A percentile compares a stretch with the other conserved stretches of the same genome.
Conservation (phyloP, 2,113 vertebrate species). For the Cathartes aura region DNA sequence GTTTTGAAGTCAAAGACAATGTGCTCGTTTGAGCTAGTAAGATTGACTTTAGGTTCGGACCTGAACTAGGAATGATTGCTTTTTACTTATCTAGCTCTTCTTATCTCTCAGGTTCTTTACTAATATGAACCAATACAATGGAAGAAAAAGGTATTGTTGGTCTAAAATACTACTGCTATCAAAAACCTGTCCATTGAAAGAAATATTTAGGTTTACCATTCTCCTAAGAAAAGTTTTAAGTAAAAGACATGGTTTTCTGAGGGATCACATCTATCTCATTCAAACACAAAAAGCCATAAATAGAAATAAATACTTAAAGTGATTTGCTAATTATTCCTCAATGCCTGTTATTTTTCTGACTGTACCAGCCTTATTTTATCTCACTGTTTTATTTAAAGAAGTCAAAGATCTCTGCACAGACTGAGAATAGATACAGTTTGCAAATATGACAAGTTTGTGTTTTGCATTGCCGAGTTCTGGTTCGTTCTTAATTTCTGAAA, state of each 20-base stretch:
- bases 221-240: neutral
- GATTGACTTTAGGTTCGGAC: neutral
- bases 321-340: neutral
- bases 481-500: neutral
- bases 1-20: neutral
- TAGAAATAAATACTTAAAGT: neutral
- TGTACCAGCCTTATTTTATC: neutral
- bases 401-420: neutral
- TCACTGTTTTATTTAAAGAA: neutral
- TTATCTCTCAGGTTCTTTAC: neutral
- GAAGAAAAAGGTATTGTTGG: neutral
- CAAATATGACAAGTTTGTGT: neutral
- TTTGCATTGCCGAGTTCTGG: neutral
- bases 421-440: neutral
- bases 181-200: neutral
- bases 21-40: accelerated
- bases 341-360: neutral
- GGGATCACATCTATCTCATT: neutral
- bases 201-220: neutral
- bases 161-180: neutral
- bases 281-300: neutral
- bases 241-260: neutral
- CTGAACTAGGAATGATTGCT: neutral
- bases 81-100: neutral
- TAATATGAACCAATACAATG: neutral